Base-by-base conservation (phyloP, 2,888 invertebrate species). In the Octonoba sinensis region DNA sequence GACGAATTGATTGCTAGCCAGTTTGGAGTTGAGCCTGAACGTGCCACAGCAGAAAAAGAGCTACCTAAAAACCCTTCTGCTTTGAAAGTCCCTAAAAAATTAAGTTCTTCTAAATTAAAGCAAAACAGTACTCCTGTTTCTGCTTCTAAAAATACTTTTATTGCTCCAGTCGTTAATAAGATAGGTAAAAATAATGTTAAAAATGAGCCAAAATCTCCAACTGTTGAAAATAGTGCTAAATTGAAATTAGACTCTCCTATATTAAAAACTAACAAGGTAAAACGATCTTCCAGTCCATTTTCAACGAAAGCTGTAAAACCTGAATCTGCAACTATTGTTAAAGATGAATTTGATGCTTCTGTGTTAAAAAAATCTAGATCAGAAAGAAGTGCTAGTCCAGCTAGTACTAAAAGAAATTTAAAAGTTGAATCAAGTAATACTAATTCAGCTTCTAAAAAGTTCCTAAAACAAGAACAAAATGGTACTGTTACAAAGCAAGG, bases 241-340 rank as follows among this genome's bases (percentile, higher is more conserved):
- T 27, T 47, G n/a, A 81, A 69, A 27, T 47, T 54, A 11, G 20
- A 59, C 8, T 13, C 56, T 20, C 36, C 36, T 11, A 11, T 36
- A 8, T 36, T 36, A 36, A 81, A 73, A 73, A 18, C 22, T 2
- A 73, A 69, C 18, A 79, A 81, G 56, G 56, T 73, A 1, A 81
- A 69, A 12, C 60, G 69, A n/a, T 67, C 79, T 24, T 69, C 79
- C 27, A 81, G 73, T 49, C 73, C 79, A 27, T 73, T 73, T 64
- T 8, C 67, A 13, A 49, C 62, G 15, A 73, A 73, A 69, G 60
- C 16, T 44, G 20, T 60, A 4, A 81, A 81, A 69, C 47, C 64
- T 13, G 79, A 81, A 47, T 13, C 56, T 59, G 6, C 46, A 12
- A 16, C 66, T 36, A n/a, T 36, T 6, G 15, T 8, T 15, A 64